Evolutionary conservation across 2,797 vertebrate genomes (phyloP), one percentile per base, ranked within the genome.

Genomic region (Miichthys miiuy): DNA sequence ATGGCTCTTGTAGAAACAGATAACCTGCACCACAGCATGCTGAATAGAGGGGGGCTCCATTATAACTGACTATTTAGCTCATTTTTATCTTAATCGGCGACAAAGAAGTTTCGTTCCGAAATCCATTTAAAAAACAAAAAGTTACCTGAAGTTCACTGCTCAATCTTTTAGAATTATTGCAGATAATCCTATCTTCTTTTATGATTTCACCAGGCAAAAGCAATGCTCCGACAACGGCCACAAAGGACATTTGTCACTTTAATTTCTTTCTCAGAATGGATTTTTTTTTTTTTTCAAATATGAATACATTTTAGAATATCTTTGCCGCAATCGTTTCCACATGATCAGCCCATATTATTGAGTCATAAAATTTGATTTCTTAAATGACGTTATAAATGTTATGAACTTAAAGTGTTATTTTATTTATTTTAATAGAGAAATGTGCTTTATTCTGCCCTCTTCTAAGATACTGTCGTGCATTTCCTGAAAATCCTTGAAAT

Each of bases 1-100:
- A 85, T 90, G 73, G 74, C 82, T 85, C 69, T 79, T 66, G 81
- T 68, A 77, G 79, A 81, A 88, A 83, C 69, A 68, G 86, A 90
- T 88, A 87, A 83, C 81, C 77, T 82, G 85, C 69, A 86, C 79
- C 68, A 76, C 55, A 64, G 80, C 77, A 77, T 55, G 72, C 70
- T 65, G 54, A 75, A 77, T 76, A 34, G 34, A 2, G 34, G 17
- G 56, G 58, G 55, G 52, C 62, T 62, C 77, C 68, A 67, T 83
- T 74, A 74, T 63, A 70, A 34, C 67, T 72, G 62, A 80, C 61
- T 64, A 50, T 64, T 78, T 80, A 46, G 38, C 44, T 68, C 13
- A 9, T 66, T 83, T 85, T 72, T 71, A 72, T 63, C 75, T 52
- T 68, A 77, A 75, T 79, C 46, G 21, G 46, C 67, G 58, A 55